Evolutionary conservation across 2,888 invertebrate genomes (phyloP).

Genomic region (Mythimna impura): DNA sequence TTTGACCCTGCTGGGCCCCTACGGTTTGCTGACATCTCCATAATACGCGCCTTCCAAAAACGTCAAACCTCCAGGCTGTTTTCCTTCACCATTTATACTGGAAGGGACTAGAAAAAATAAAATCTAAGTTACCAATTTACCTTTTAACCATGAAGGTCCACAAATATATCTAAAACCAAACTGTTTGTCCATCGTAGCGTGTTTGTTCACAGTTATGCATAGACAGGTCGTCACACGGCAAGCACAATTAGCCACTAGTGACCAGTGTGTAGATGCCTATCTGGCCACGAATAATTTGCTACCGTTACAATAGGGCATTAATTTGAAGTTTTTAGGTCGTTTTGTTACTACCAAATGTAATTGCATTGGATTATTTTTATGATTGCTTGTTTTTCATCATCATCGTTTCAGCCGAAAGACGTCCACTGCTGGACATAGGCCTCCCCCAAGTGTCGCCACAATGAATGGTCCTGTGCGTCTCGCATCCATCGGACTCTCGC

Average conservation of each 20-base stretch:
- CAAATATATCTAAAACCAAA: conserved; percentile 17
- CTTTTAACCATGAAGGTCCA: conserved; percentile 2
- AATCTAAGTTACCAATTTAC: neutral
- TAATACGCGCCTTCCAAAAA: too few relatives aligned
- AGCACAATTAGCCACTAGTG: conserved; percentile 52
- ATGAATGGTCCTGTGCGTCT: too few relatives aligned
- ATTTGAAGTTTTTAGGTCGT: conserved; percentile 47
- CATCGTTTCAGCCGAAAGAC: too few relatives aligned
- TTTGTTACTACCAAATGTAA: conserved; percentile 13
- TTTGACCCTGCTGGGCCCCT: too few relatives aligned
- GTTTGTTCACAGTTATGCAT: conserved; percentile 39
- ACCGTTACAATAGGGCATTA: conserved; percentile 43
- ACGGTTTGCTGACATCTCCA: too few relatives aligned
- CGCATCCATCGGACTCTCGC: too few relatives aligned
- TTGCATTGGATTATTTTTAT: neutral
- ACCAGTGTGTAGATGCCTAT: conserved; percentile 55
- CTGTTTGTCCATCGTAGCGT: conserved; percentile 38
- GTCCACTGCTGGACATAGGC: too few relatives aligned
- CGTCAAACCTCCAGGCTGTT: too few relatives aligned
- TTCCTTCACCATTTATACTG: too few relatives aligned
- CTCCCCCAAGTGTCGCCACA: too few relatives aligned
- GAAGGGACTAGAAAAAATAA: too few relatives aligned
- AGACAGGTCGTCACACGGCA: conserved; percentile 51
- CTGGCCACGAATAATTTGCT: conserved; percentile 61
- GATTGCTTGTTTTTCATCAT: too few relatives aligned